phyloP scores from a whole-genome alignment of 2,113 vertebrate species.

The Rhadina sibilatrix region DNA sequence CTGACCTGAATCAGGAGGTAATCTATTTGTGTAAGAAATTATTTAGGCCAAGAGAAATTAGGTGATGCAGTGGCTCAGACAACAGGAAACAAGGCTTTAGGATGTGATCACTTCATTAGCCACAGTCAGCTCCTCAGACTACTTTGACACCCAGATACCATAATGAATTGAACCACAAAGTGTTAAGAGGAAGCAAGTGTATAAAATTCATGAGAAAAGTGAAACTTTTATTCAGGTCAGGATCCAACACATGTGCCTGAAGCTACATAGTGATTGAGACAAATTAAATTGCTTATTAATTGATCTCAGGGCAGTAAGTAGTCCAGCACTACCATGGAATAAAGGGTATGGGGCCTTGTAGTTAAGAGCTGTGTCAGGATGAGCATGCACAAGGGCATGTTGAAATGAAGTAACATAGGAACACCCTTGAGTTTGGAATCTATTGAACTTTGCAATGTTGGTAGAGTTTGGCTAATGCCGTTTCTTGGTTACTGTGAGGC shows the following conservation, averaged over 20 bases:
- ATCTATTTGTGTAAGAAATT: not conserved
- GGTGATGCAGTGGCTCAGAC: not conserved
- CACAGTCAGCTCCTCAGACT: not conserved
- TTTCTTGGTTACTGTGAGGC: not conserved
- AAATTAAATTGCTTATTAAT: not conserved
- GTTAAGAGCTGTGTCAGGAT: not conserved
- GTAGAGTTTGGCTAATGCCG: not conserved
- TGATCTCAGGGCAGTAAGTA: not conserved
- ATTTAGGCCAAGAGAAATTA: not conserved
- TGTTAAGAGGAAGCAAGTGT: not conserved
- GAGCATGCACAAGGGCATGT: not conserved
- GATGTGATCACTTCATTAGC: not conserved
- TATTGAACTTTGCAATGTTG: not conserved
- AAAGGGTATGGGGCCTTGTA: not conserved
- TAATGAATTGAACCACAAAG: not conserved
- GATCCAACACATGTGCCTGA: rapidly evolving
- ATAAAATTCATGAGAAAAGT: not conserved
- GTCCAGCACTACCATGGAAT: not conserved
- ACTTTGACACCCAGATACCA: not conserved
- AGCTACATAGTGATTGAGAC: not conserved
- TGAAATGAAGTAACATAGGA: not conserved
- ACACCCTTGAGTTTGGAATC: not conserved
- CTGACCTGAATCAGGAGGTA: not conserved
- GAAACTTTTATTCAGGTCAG: not conserved
- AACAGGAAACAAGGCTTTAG: not conserved